Base-by-base conservation (phyloP, 2,888 invertebrate genomes). In the Drosophila anomalata region DNA sequence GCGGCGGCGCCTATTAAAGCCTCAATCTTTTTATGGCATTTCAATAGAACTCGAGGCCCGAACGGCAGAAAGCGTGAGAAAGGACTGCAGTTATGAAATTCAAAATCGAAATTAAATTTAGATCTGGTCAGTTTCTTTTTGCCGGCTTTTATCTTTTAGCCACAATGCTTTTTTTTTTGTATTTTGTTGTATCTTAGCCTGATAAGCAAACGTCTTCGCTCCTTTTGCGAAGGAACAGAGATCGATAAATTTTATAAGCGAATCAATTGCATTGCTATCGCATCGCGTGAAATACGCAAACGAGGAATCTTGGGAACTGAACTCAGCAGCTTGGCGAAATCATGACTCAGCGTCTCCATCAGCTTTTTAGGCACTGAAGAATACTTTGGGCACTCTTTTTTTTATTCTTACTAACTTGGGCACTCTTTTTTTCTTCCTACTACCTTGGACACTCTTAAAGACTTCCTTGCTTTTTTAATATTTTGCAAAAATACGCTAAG, bases 221-320 rank as follows among this genome's bases (percentile, higher is more conserved):
- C 66, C 41, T 26, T 42, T 54, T 31, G 22, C 29, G 33, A 54
- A 44, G 54, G 29, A 67, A 55, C 56, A 82, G 67, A 70, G 85
- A 87, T 87, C 88, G 86, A 86, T 89, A 83, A 87, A 87, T 89
- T 83, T 85, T 87, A 83, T 86, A 89, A 87, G 89, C 90, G 87
- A 83, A 88, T 89, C 89, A 87, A 89, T 89, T 87, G 89, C 82
- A 65, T 61, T 81, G 80, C 66, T 84, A 76, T 82, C 79, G 82
- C 87, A 86, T 83, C 81, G 87, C 80, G 87, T 86, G 88, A 83
- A 83, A 83, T 83, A 83, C 87, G 85, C 68, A 78, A 57, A 73
- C 58, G 61, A 62, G 61, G 48, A 62, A 60, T 62, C 65, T 36
- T 65, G 65, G 52, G 62, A 63, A 63, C 63, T 51, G 20, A 61